Evolutionary conservation across 2,797 vertebrate genomes (phyloP), one percentile per base, ranked within the genome.

Genomic region (Coccyzus lansbergi): DNA sequence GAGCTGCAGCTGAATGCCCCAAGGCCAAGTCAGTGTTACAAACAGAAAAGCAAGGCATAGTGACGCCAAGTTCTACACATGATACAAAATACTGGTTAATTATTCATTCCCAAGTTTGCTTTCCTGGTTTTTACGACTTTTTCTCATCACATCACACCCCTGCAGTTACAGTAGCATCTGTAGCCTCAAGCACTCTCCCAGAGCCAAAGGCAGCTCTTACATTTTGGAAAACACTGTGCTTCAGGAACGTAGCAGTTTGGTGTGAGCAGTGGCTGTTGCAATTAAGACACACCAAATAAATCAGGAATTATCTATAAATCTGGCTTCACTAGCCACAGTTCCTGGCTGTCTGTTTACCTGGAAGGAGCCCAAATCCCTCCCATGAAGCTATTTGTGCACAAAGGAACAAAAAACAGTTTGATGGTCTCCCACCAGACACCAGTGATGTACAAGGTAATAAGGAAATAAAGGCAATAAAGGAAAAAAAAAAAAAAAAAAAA

Each of bases 301-400:
- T 22, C 9, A 33, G 31, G 26, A 53, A 16, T 34, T 29, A 13
- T 18, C 49, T 34, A 33, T 31, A 34, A 53, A 59, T 13, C 19
- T n/a, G 22, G 9, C 31, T 70, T 65, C 5, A 0, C 4, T 2
- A 26, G 10, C 8, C 13, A 21, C 14, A 7, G 22, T 16, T 49
- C 20, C 10, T 10, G 19, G 4, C 38, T 44, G 7, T 4, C 10
- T 5, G 11, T 19, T 80, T 52, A 26, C 28, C 36, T 31, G 15
- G 19, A 10, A 65, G 22, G 18, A 38, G 9, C 53, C 9, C 0
- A 5, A 18, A 2, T 48, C 25, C 49, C n/a, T 33, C 3, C 17
- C 9, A 1, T 1, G n/a, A 11, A 14, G 49, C 34, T 11, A 1
- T 26, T 21, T 3, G 4, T 0, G 33, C 22, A 1, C 22, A 0